Evolutionary conservation across 1,140 invertebrate genomes (phyloP), one percentile per base, ranked within the genome.

Genomic region (Bombus sibiricus): DNA sequence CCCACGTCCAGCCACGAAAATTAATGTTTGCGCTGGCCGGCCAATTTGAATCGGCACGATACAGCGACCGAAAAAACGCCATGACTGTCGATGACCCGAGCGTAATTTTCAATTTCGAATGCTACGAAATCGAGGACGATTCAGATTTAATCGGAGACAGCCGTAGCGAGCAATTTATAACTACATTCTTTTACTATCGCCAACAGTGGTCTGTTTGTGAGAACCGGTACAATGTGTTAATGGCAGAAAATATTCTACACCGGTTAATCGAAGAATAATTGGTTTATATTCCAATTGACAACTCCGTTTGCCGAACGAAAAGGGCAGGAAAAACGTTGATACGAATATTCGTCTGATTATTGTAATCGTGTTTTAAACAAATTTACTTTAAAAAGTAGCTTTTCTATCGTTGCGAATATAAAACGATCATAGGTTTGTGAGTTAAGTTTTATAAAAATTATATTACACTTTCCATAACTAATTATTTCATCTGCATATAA

Each of bases 21-120:
- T 85, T 81, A 85, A 85, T 85, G 83, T 85, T 85, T 85, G 69
- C 79, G 25, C 71, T 81, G 69, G 53, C 59, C 53, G 41, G 53
- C 47, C 78, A 59, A 81, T 81, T 74, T 69, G 78, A 81, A 81
- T 85, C 68, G 75, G n/a, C 22, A 4, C 10, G 57, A 62, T 32
- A 43, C 22, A 41, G 53, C 34, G 57, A 22, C 39, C 68, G 32
- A 22, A 43, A 79, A 68, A 71, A 43, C 66, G 39, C 68, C 64
- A 79, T 62, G 76, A 79, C 82, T 69, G 82, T 66, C 82, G 53
- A 79, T 83, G 47, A 72, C 75, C 62, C 53, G 53, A 22, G 39
- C 43, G 75, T 79, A 76, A 84, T 84, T 79, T 84, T 79, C 83
- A 84, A 84, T 79, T 84, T 84, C 76, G 47, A 84, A 72, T 79